These are phyloP conservation scores for Ypsolopha scabrella DNA, from an alignment of 2,888 invertebrate species.

Conservation along the genomic window DNA sequence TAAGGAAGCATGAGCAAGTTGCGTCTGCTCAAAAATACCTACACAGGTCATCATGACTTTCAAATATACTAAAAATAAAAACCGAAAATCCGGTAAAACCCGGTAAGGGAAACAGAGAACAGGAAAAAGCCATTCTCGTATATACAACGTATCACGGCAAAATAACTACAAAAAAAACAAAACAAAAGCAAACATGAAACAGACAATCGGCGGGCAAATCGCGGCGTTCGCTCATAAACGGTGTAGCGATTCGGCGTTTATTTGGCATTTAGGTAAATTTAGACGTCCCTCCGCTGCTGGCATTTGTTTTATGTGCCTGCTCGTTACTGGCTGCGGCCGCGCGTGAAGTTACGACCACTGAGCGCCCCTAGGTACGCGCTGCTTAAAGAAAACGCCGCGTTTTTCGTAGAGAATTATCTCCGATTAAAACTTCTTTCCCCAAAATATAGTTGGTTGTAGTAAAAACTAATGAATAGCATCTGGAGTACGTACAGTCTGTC, in stretches of 20 bases:
- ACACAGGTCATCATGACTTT: not conserved
- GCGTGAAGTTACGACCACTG: conserved; percentile 66
- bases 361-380: conserved; percentile 28
- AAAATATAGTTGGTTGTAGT: too few species aligned
- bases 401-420: not conserved
- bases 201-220: conserved; percentile 23
- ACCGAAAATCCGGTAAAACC: not conserved
- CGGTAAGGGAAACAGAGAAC: not conserved
- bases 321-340: conserved; percentile 65
- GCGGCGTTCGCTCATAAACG: conserved; percentile 48
- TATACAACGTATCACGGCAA: not conserved
- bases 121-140: not conserved
- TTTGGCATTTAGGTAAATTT: conserved; percentile 67
- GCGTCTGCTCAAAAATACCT: not conserved
- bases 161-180: not conserved
- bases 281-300: conserved; percentile 59
- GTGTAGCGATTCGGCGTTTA: conserved; percentile 64
- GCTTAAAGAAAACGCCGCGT: conserved; percentile 13
- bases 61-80: not conserved
- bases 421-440: too few species aligned
- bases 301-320: conserved; percentile 67
- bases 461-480: too few species aligned
- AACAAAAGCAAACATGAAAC: conserved; percentile 10
- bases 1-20: not conserved
- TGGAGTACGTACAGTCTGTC: too few species aligned